Percentiles rank a stretch among this genome's conserved stretches.
These are phyloP conservation scores for Barypeithes pellucidus DNA, from an alignment of 2,888 invertebrate species.

Conservation along the genomic window DNA sequence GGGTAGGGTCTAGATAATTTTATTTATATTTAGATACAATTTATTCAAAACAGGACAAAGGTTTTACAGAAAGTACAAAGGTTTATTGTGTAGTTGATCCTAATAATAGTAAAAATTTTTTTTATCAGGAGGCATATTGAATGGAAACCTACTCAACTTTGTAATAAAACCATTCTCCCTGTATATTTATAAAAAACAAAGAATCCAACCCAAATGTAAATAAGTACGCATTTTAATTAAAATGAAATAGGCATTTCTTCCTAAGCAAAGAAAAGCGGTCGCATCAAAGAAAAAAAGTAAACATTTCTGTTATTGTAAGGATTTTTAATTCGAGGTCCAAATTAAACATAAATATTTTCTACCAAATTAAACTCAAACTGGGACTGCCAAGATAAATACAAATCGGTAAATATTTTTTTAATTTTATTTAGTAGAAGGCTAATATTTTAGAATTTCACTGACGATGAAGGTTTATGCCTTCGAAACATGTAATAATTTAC, in stretches of 20 bases:
- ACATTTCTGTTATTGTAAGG: constrained; percentile 17
- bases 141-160: too few species aligned
- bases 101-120: too few species aligned
- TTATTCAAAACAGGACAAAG: too few species aligned
- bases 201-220: neutral
- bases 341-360: constrained; percentile 54
- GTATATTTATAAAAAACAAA: neutral
- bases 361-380: constrained; percentile 39
- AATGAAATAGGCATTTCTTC: constrained; percentile 37
- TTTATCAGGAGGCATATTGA: too few species aligned
- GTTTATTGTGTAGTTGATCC: too few species aligned
- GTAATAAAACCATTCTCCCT: too few species aligned
- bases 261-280: constrained; percentile 34
- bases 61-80: too few species aligned
- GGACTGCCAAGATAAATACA: constrained; percentile 33
- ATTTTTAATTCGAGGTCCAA: constrained; percentile 42
- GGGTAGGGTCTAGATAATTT: too few species aligned
- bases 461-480: too few species aligned
- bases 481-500: too few species aligned
- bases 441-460: too few species aligned
- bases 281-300: constrained; percentile 45
- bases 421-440: constrained; percentile 8
- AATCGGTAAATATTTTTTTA: constrained; percentile 16
- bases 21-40: too few species aligned
- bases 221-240: constrained; percentile 42